A percentile compares a stretch with the other conserved stretches of the same genome.
phyloP scores from a whole-genome alignment of 2,113 vertebrate species.

The Hippocampus barbouri region DNA sequence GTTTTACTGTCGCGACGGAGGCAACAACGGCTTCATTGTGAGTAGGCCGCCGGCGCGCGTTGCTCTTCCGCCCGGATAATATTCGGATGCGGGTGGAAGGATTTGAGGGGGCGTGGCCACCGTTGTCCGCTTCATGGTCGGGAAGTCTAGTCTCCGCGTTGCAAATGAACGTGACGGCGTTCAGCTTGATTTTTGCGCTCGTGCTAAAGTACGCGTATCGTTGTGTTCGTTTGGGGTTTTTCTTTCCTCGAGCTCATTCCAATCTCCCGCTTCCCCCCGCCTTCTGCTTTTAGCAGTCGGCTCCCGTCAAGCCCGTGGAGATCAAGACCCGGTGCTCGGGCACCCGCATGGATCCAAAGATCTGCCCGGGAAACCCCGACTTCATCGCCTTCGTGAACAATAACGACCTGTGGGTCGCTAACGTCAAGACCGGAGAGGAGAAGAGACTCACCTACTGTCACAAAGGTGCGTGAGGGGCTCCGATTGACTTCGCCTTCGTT shows the following conservation, averaged over 20 bases:
- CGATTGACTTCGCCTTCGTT: neutral
- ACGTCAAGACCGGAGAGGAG: constrained; percentile 86
- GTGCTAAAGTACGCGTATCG: neutral
- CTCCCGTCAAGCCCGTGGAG: constrained; percentile 91
- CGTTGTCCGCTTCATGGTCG: neutral
- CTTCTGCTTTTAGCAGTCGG: constrained; percentile 75
- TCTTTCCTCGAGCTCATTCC: neutral
- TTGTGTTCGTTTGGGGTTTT: neutral
- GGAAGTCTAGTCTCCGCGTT: neutral
- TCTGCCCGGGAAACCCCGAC: constrained; percentile 85
- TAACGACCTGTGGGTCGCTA: constrained; percentile 91
- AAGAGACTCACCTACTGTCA: constrained; percentile 86
- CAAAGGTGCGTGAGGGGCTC: constrained; percentile 72
- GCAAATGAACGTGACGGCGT: neutral
- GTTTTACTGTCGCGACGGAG: constrained; percentile 92
- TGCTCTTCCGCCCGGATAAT: neutral
- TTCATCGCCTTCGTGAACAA: constrained; percentile 96
- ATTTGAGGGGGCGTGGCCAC: neutral
- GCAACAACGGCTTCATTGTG: constrained; percentile 93
- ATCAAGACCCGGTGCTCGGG: constrained; percentile 92
- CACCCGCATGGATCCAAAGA: constrained; percentile 96
- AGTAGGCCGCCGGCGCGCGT: constrained; percentile 48
- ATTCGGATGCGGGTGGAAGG: neutral
- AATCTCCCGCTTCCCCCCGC: constrained; percentile 8
- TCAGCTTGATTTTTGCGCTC: neutral